These are phyloP conservation scores for Watsonalla binaria DNA, from an alignment of 2,888 invertebrate species.

Conservation along the genomic window DNA sequence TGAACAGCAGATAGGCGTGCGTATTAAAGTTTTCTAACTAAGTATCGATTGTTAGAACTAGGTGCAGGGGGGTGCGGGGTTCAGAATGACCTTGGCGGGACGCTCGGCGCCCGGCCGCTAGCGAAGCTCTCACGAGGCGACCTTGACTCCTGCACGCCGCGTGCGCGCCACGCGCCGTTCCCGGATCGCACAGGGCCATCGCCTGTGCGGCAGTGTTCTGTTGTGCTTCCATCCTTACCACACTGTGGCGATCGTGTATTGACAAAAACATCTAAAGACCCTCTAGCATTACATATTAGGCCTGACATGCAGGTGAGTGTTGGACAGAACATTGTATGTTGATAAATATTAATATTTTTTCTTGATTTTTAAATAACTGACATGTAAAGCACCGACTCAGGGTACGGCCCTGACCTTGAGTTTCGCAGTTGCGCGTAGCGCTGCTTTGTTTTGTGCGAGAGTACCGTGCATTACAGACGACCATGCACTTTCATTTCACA, in stretches of 20 bases:
- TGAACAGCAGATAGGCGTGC: background rate
- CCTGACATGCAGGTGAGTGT: background rate
- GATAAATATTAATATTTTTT: no score
- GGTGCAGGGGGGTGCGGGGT: constrained; percentile 23
- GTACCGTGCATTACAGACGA: background rate
- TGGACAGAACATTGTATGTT: background rate
- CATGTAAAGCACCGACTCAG: background rate
- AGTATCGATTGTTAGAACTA: constrained; percentile 39
- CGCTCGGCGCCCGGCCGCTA: constrained; percentile 30
- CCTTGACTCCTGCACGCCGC: constrained; percentile 50
- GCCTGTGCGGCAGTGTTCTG: constrained; percentile 15
- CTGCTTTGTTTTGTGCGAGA: background rate
- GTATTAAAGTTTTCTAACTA: constrained; percentile 22
- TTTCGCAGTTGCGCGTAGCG: constrained; percentile 15
- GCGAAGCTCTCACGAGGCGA: constrained; percentile 41
- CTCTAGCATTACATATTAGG: background rate
- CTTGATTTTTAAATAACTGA: no score
- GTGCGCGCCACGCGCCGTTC: constrained; percentile 23
- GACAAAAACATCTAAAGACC: background rate
- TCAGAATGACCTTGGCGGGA: constrained; percentile 34
- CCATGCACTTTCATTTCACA: constrained; percentile 1
- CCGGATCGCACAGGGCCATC: constrained; percentile 19
- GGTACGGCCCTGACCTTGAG: background rate
- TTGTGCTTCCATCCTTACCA: constrained; percentile 1
- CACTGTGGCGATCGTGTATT: background rate